Evolutionary conservation across 2,113 vertebrate species (phyloP).

Genomic region (Prolemur simus): DNA sequence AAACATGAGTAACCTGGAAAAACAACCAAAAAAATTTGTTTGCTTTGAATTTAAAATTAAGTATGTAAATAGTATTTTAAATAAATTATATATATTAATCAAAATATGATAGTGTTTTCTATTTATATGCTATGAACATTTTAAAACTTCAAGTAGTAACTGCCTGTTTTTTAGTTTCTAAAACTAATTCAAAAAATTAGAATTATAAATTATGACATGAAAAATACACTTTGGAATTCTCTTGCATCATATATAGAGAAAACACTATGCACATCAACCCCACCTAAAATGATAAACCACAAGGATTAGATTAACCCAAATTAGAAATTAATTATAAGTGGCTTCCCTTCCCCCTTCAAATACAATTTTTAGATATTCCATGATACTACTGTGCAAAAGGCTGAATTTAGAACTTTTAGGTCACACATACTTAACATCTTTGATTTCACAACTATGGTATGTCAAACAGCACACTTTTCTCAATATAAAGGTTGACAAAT

Average conservation of each 20-base stretch:
- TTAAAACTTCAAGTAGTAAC: not conserved
- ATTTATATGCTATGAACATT: not conserved
- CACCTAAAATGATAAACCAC: not conserved
- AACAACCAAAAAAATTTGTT: not conserved
- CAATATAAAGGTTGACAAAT: not conserved
- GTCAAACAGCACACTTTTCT: not conserved
- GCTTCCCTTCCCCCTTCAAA: not conserved
- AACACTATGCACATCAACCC: not conserved
- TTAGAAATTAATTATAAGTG: not conserved
- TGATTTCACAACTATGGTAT: not conserved
- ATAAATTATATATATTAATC: not conserved
- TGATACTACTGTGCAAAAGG: not conserved
- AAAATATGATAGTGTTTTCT: not conserved
- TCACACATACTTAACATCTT: not conserved
- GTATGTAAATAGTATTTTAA: not conserved
- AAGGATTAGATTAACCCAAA: not conserved
- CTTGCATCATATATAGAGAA: not conserved
- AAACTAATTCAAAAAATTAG: not conserved
- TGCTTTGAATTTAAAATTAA: not conserved
- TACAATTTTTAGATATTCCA: not conserved
- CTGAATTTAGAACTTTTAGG: not conserved
- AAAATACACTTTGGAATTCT: not conserved
- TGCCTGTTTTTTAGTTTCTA: not conserved
- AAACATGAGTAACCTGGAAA: not conserved
- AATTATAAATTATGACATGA: not conserved